Conservation (phyloP, 2,888 invertebrate genomes). For the Polyploca ridens region DNA sequence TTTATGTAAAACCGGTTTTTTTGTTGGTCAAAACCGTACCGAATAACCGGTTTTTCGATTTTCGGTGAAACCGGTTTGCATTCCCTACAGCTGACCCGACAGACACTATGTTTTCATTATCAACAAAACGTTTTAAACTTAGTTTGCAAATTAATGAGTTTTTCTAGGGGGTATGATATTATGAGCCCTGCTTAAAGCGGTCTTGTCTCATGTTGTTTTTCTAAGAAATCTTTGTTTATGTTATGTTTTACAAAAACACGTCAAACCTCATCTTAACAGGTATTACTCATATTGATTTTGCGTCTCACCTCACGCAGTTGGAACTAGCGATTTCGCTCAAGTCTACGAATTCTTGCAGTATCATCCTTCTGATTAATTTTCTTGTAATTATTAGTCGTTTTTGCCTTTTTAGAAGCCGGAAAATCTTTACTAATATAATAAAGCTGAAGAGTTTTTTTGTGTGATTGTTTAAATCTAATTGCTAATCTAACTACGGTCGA, state of each 20-base stretch:
- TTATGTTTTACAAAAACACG: constrained; percentile 24
- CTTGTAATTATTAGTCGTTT: too few species aligned
- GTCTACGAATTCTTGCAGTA: neutral
- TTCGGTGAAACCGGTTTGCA: too few species aligned
- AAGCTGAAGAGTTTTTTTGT: too few species aligned
- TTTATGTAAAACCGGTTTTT: too few species aligned
- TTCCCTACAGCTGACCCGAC: too few species aligned
- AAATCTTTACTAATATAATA: neutral
- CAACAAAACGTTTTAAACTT: too few species aligned
- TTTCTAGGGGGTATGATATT: neutral
- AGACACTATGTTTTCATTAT: neutral
- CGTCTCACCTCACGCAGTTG: constrained; percentile 17
- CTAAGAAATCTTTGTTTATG: constrained; percentile 27
- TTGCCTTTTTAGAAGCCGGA: neutral
- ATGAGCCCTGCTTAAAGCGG: neutral
- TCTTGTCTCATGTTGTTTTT: constrained; percentile 23
- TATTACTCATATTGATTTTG: constrained; percentile 25
- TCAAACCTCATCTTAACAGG: constrained; percentile 20
- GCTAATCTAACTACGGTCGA: too few species aligned
- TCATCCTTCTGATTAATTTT: neutral
- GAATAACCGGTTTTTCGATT: too few species aligned
- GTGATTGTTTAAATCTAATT: too few species aligned
- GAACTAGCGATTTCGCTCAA: constrained; percentile 4
- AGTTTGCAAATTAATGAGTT: too few species aligned
- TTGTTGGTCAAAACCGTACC: too few species aligned